Evolutionary conservation across 2,113 vertebrate genomes (phyloP).

Genomic region (Ivindomyrus marchei): DNA sequence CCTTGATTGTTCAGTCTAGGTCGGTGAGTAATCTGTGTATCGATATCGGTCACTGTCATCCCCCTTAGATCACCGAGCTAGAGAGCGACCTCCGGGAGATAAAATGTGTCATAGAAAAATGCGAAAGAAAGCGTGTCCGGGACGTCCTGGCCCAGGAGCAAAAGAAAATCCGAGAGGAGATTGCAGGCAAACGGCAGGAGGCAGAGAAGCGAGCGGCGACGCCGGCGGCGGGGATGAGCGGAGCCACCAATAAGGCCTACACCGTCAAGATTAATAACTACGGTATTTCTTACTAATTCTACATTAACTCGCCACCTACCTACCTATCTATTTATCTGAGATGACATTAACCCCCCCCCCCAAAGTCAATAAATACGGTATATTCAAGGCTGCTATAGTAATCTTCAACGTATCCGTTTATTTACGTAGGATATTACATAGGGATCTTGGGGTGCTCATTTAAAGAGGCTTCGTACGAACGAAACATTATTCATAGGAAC

Average conservation of each 20-base stretch:
- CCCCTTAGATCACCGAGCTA: conserved; percentile 62
- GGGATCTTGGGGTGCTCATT: background rate
- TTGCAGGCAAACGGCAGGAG: conserved; percentile 63
- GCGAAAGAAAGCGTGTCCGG: conserved; percentile 70
- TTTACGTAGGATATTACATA: background rate
- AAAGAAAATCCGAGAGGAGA: conserved; percentile 78
- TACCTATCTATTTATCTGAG: background rate
- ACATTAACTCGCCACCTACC: background rate
- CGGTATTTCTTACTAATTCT: conserved; percentile 50
- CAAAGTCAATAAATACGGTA: background rate
- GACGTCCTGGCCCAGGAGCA: conserved; percentile 76
- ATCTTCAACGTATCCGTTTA: background rate
- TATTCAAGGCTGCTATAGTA: background rate
- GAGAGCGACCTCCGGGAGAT: conserved; percentile 83
- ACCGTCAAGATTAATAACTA: conserved; percentile 94
- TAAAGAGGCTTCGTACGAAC: background rate
- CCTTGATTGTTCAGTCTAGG: background rate
- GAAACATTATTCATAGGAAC: background rate
- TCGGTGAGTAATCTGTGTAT: background rate
- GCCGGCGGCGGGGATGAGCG: conserved; percentile 57
- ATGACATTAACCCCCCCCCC: background rate
- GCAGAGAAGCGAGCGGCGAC: conserved; percentile 63
- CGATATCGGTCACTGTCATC: background rate
- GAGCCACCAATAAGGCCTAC: conserved; percentile 64
- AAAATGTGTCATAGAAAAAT: conserved; percentile 62